A percentile compares a stretch with the other conserved stretches of the same genome.
Conservation (phyloP, 2,113 vertebrate species). For the Vireo altiloquus region DNA sequence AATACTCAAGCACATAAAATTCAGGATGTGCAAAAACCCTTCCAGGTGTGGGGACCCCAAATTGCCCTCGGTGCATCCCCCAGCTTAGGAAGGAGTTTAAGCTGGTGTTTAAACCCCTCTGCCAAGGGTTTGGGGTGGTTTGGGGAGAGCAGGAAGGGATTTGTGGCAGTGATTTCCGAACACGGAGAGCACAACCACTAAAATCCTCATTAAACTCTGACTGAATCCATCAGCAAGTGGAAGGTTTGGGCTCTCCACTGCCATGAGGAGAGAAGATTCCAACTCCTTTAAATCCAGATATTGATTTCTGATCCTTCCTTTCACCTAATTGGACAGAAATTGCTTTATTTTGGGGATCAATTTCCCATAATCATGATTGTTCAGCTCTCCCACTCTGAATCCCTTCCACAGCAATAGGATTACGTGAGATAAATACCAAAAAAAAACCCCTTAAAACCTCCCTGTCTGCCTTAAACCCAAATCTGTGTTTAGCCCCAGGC, state of each 20-base stretch:
- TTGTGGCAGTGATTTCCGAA: background rate
- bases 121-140: background rate
- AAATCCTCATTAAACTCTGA: background rate
- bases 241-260: background rate
- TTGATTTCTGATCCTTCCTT: background rate
- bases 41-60: background rate
- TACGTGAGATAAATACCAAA: background rate
- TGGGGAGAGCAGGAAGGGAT: background rate
- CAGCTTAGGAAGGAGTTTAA: background rate
- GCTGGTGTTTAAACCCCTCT: background rate
- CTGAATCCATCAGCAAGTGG: background rate
- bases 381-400: conserved; percentile 19
- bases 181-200: background rate
- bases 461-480: conserved; percentile 49
- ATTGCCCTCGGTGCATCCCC: background rate
- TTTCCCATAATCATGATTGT: background rate
- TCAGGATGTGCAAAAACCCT: background rate
- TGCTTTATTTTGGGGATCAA: background rate
- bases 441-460: background rate
- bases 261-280: background rate
- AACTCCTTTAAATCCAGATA: background rate
- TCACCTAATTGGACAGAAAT: background rate
- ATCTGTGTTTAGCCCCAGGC: conserved; percentile 60
- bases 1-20: background rate
- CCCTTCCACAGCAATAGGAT: conserved; percentile 46